A percentile compares a stretch with the other conserved stretches of the same genome.
Conservation (phyloP, 2,797 vertebrate genomes). For the Pangasius djambal region DNA sequence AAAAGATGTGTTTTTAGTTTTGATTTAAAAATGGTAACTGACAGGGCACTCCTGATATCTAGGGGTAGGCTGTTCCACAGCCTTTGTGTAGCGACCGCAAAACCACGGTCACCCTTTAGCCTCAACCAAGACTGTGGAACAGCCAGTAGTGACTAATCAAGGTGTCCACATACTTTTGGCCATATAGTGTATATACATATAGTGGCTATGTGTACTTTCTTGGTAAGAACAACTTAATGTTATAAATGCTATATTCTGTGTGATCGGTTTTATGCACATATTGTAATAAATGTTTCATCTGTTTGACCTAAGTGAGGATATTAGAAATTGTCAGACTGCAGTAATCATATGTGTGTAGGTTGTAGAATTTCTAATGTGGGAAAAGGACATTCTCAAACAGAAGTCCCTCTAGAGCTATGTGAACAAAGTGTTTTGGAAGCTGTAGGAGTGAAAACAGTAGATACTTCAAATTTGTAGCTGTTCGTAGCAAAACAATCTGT, state of each 20-base stretch:
- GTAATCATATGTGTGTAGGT: neutral
- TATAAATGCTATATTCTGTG: neutral
- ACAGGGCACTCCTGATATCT: neutral
- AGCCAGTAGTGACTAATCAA: neutral
- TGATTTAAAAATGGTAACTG: neutral
- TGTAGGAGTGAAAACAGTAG: neutral
- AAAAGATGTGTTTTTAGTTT: neutral
- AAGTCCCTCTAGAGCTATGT: neutral
- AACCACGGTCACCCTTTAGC: neutral
- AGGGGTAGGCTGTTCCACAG: neutral
- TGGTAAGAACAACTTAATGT: neutral
- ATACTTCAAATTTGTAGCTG: too few species aligned
- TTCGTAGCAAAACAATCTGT: neutral
- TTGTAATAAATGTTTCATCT: neutral
- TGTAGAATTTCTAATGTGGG: neutral
- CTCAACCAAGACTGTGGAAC: neutral
- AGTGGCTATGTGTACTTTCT: neutral
- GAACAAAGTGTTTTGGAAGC: neutral
- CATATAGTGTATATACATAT: neutral
- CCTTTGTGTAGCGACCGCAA: neutral
- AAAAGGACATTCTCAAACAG: neutral
- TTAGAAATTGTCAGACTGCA: neutral
- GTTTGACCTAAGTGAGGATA: neutral
- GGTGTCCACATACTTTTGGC: neutral
- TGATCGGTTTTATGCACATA: neutral